Conservation (phyloP, 2,113 vertebrate species). For the Furnarius figulus region DNA sequence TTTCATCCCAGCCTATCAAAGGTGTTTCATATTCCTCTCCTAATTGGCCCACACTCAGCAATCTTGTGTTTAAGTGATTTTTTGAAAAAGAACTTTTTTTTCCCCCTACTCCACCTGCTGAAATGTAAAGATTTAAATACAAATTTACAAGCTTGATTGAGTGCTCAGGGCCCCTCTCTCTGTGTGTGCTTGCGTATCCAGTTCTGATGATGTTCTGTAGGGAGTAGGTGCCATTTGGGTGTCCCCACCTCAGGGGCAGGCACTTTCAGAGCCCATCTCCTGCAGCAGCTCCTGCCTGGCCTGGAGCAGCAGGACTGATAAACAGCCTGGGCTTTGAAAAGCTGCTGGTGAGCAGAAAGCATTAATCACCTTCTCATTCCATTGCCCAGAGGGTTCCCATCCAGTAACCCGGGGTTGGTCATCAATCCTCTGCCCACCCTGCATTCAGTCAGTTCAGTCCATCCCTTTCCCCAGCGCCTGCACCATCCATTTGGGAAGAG, state of each 20-base stretch:
- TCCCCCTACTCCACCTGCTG: not conserved
- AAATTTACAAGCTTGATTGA: not conserved
- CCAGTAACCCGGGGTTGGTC: not conserved
- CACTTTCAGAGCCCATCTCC: not conserved
- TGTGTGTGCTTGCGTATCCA: not conserved
- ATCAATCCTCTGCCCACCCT: not conserved
- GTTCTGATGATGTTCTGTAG: not conserved
- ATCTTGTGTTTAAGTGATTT: not conserved
- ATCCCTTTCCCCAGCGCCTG: not conserved
- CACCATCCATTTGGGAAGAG: not conserved
- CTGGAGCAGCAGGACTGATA: not conserved
- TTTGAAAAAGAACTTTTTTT: not conserved
- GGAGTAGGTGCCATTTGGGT: fast-evolving
- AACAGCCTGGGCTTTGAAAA: not conserved
- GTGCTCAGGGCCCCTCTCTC: not conserved
- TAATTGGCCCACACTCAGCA: not conserved
- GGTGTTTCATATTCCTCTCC: not conserved
- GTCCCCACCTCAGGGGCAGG: not conserved
- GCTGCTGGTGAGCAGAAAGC: not conserved
- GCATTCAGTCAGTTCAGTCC: not conserved
- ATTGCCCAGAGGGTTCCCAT: not conserved
- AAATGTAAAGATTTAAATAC: not conserved
- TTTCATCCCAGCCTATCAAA: not conserved
- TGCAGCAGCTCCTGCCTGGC: not conserved
- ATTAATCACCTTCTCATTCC: not conserved